Conservation (phyloP, 2,797 vertebrate species). For the Rhinophrynus dorsalis region DNA sequence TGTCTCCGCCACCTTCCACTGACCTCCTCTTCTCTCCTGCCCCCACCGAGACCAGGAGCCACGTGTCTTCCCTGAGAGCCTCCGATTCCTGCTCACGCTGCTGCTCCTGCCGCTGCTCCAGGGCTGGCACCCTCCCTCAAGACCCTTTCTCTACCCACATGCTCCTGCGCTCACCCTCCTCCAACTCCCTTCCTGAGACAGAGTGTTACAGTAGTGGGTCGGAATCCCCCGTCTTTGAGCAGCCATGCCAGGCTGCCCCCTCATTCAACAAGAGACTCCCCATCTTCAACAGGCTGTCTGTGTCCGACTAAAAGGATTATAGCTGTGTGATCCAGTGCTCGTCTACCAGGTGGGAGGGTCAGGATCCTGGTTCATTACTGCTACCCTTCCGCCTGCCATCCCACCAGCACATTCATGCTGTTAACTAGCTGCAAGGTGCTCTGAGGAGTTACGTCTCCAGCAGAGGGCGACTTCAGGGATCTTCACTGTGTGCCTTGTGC, state of each 20-base stretch:
- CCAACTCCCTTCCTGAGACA: slow-evolving; percentile 77
- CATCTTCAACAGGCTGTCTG: slow-evolving; percentile 80
- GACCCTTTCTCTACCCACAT: slow-evolving; percentile 19
- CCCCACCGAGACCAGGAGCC: slow-evolving; percentile 25
- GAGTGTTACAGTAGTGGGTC: slow-evolving; percentile 83
- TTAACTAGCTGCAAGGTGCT: slow-evolving; percentile 1
- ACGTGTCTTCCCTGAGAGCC: slow-evolving; percentile 25
- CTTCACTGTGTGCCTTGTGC: slow-evolving; percentile 20
- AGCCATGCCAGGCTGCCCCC: slow-evolving; percentile 27
- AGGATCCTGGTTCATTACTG: too few species aligned
- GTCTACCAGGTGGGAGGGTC: too few species aligned
- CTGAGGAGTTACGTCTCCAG: not conserved
- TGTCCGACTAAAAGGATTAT: slow-evolving; percentile 70
- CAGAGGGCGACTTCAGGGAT: not conserved
- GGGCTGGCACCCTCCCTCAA: slow-evolving; percentile 50
- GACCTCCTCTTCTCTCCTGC: slow-evolving; percentile 59
- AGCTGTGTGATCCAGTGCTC: not conserved
- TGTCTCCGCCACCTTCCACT: slow-evolving; percentile 71
- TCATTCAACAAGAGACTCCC: slow-evolving; percentile 68
- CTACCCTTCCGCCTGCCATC: not conserved
- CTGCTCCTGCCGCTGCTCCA: slow-evolving; percentile 73
- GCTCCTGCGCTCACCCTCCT: slow-evolving; percentile 76
- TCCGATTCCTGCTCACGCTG: slow-evolving; percentile 33
- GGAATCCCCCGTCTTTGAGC: slow-evolving; percentile 78
- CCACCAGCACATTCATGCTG: slow-evolving; percentile 3